Conservation (phyloP, 2,888 invertebrate species). For the Empis stercorea region DNA sequence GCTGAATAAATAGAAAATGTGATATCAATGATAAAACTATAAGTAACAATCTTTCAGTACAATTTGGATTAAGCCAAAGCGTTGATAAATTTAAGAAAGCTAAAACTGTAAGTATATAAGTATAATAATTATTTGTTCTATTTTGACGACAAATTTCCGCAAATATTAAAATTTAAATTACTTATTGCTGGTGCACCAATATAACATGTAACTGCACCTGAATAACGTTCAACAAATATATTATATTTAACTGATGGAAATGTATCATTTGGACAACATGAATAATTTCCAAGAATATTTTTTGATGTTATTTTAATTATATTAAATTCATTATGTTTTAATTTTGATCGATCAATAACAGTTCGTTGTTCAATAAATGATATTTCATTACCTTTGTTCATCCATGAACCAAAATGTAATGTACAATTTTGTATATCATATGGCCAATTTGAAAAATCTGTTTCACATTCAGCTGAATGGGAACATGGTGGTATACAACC, state of each 20-base stretch:
- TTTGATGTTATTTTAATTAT: slow-evolving; percentile 36
- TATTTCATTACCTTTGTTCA: slow-evolving; percentile 10
- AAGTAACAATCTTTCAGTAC: slow-evolving; percentile 43
- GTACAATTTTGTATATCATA: slow-evolving; percentile 53
- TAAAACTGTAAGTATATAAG: no score
- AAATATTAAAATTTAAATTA: no score
- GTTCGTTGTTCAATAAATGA: neutral
- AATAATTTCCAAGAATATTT: slow-evolving; percentile 39
- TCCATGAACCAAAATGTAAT: slow-evolving; percentile 52
- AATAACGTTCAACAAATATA: slow-evolving; percentile 45
- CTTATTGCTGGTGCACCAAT: slow-evolving; percentile 17
- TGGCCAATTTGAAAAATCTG: slow-evolving; percentile 48
- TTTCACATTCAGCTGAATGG: slow-evolving; percentile 45
- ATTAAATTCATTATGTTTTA: slow-evolving; percentile 44
- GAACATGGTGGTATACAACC: slow-evolving; percentile 46
- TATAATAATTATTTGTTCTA: no score
- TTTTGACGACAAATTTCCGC: no score
- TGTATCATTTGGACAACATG: slow-evolving; percentile 43
- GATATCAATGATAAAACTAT: slow-evolving; percentile 46
- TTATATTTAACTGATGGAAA: slow-evolving; percentile 46
- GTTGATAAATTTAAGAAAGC: slow-evolving; percentile 44
- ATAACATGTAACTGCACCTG: slow-evolving; percentile 36
- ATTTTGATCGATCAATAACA: slow-evolving; percentile 18
- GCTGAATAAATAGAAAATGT: slow-evolving; percentile 46
- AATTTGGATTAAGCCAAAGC: slow-evolving; percentile 43